Percentiles rank a stretch among this genome's conserved stretches.
Conservation (phyloP, 1,140 invertebrate species). For the Nasonia vitripennis region DNA sequence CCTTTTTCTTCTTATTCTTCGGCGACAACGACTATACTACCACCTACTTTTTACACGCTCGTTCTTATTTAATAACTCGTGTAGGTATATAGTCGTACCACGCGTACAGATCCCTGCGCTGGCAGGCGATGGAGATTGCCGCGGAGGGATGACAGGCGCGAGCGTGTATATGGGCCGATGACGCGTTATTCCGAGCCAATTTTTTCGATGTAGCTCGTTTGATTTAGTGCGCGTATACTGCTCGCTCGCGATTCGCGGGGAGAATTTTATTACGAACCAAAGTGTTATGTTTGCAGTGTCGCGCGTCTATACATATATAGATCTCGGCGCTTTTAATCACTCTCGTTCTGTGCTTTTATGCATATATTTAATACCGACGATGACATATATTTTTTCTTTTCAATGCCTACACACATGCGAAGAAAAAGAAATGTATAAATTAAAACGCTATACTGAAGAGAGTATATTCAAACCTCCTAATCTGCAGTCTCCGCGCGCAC, state of each 20-base stretch:
- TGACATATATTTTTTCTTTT: no score
- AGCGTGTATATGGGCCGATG: background rate
- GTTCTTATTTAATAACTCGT: slow-evolving; percentile 8
- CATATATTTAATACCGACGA: no score
- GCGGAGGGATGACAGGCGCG: background rate
- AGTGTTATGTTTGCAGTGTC: background rate
- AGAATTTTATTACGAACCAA: background rate
- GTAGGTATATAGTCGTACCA: no score
- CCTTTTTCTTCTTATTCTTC: background rate
- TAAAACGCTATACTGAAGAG: no score
- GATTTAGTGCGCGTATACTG: background rate
- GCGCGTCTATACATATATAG: background rate
- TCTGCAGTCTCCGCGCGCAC: no score
- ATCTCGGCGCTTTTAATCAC: no score
- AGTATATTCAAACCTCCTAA: no score
- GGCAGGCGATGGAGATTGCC: background rate
- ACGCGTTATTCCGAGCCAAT: background rate
- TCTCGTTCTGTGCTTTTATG: no score
- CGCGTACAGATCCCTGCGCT: background rate
- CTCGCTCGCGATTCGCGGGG: background rate
- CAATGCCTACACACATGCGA: no score
- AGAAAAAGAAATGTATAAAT: no score
- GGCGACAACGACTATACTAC: background rate
- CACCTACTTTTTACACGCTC: background rate
- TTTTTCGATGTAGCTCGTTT: background rate